These are phyloP conservation scores for Aphyosemion australe DNA, from an alignment of 2,113 vertebrate species.

Conservation along the genomic window DNA sequence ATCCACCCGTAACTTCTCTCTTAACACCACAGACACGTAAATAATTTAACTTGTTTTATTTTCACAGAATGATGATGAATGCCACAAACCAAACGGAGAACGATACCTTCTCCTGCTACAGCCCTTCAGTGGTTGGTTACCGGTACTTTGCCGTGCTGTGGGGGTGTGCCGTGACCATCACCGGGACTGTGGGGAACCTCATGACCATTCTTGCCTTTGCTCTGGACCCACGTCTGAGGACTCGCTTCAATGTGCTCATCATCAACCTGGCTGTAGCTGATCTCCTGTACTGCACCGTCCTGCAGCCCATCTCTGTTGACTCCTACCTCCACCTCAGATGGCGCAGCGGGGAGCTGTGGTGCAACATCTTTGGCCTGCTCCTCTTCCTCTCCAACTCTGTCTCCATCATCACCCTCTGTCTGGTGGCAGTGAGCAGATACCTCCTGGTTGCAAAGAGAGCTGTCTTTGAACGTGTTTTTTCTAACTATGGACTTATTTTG, in stretches of 20 bases:
- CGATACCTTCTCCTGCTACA: slow-evolving; percentile 82
- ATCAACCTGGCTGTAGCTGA: slow-evolving; percentile 86
- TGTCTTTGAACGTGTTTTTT: slow-evolving; percentile 81
- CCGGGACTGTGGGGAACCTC: slow-evolving; percentile 83
- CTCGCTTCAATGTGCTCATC: slow-evolving; percentile 87
- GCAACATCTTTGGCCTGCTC: slow-evolving; percentile 83
- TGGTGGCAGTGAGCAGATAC: slow-evolving; percentile 84
- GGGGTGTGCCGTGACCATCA: slow-evolving; percentile 81
- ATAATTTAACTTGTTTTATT: not conserved
- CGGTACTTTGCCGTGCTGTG: slow-evolving; percentile 84
- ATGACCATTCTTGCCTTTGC: slow-evolving; percentile 86
- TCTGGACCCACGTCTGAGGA: slow-evolving; percentile 77
- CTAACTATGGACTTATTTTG: slow-evolving; percentile 64
- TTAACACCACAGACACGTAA: not conserved
- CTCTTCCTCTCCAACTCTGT: slow-evolving; percentile 87
- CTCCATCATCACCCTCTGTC: slow-evolving; percentile 87
- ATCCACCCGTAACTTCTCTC: not conserved
- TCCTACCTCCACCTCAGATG: slow-evolving; percentile 86
- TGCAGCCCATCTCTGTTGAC: slow-evolving; percentile 87
- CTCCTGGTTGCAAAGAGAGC: slow-evolving; percentile 81
- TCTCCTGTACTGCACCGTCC: slow-evolving; percentile 84
- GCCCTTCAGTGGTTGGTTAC: slow-evolving; percentile 80
- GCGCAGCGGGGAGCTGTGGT: slow-evolving; percentile 81
- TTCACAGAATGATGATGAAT: slow-evolving; percentile 67
- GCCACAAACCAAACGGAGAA: slow-evolving; percentile 53